These are phyloP conservation scores for Pollenia griseotomentosa DNA, from an alignment of 2,888 invertebrate genomes.

Conservation along the genomic window DNA sequence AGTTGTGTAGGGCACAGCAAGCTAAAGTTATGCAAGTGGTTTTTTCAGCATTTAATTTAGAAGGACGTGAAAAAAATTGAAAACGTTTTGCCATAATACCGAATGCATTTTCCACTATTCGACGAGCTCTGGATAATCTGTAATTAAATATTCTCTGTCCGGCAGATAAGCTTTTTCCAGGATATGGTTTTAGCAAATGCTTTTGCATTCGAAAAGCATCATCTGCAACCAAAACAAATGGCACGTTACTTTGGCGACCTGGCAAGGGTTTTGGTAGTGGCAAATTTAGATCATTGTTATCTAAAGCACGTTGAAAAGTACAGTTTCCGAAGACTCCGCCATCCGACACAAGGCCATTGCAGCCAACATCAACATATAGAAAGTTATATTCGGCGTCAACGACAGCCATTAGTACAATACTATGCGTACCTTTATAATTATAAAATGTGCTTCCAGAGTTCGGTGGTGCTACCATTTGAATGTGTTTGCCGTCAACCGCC, in stretches of 20 bases:
- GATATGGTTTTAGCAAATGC: conserved; percentile 13
- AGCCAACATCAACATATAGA: no score
- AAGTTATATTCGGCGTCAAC: neutral
- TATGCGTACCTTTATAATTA: neutral
- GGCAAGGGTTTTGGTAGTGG: conserved; percentile 42
- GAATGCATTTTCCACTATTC: neutral
- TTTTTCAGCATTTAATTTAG: no score
- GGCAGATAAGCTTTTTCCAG: conserved; percentile 29
- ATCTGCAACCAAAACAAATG: conserved; percentile 45
- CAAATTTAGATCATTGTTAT: conserved; percentile 21
- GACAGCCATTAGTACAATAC: neutral
- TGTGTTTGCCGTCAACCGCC: neutral
- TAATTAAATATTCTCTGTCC: conserved; percentile 38
- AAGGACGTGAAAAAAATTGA: neutral
- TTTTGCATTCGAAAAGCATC: conserved; percentile 42
- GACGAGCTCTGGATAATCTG: conserved; percentile 18
- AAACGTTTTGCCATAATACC: conserved; percentile 23
- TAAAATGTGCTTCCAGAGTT: no score
- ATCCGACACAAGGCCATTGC: neutral
- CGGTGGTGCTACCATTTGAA: neutral
- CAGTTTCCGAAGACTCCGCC: conserved; percentile 41
- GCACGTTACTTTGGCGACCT: conserved; percentile 19
- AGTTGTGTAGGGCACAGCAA: conserved; percentile 40
- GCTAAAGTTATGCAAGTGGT: conserved; percentile 1
- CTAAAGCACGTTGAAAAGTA: neutral